Evolutionary conservation across 2,888 invertebrate species (phyloP), one percentile per base, ranked within the genome.

Genomic region (Pheosia tremula): DNA sequence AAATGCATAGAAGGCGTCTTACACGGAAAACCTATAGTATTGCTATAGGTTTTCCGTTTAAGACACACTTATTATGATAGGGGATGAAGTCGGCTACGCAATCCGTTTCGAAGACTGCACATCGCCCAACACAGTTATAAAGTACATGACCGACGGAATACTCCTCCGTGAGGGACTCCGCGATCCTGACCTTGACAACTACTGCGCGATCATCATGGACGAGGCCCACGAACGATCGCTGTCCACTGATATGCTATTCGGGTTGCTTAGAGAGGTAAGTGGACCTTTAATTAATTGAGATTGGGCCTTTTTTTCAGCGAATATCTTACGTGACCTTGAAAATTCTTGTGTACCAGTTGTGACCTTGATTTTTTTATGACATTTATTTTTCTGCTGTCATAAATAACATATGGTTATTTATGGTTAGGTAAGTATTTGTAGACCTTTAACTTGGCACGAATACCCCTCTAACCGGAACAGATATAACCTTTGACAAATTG

Each of bases 91-190:
- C 8, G 99, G 99, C 11, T 99, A 99, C 91, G 99, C 99, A 36
- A 99, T 99, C 84, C 98, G 99, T 80, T 99, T 99, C 93, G 99
- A 99, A 87, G 99, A 99, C 91, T 99, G 99, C 87, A 99, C 99
- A 0, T 97, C 97, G 0, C 98, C 98, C 68, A 95, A 96, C 87
- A 98, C 98, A 0, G 97, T 98, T 39, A 98, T 98, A 69, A 98
- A 98, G 88, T 99, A 99, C 89, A 99, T 99, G 99, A 99, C 99
- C 0, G 99, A 99, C 91, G 99, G 99, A 90, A 99, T 99, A 80
- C 91, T 99, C 56, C 94, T 99, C 37, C 95, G 99, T 64, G 99
- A 99, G 88, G 99, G 99, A 59, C 95, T 99, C 24, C 94, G 99
- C 0, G 99, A 99, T 83, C 97, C 99, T 0, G 99, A 99, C 89